A percentile compares a stretch with the other conserved stretches of the same genome.
These are phyloP conservation scores for Lates calcarifer DNA, from an alignment of 2,113 vertebrate genomes.

Conservation along the genomic window DNA sequence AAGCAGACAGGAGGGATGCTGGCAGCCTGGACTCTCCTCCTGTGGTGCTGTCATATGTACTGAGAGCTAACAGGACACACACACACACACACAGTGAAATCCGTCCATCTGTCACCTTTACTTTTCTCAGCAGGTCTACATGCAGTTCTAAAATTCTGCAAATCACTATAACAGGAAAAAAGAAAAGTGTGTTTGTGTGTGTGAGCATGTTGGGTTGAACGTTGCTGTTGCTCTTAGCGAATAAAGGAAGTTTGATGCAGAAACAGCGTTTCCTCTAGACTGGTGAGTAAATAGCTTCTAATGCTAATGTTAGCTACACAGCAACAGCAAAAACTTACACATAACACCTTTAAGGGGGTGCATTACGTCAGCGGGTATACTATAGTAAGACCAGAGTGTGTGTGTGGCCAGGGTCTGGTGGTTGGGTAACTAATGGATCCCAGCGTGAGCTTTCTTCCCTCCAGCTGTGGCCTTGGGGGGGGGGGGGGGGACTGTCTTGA, in stretches of 20 bases:
- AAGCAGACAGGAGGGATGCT: not conserved
- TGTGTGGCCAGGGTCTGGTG: not conserved
- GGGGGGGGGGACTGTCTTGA: not conserved
- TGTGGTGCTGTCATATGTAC: constrained; percentile 39
- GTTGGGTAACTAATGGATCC: constrained; percentile 52
- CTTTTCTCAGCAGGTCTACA: not conserved
- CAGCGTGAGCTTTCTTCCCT: constrained; percentile 16
- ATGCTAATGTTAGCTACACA: too few species aligned
- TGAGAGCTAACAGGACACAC: constrained; percentile 20
- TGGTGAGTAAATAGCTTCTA: too few species aligned
- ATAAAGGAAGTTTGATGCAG: too few species aligned
- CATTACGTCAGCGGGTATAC: too few species aligned
- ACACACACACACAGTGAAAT: constrained; percentile 3
- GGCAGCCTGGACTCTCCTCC: constrained; percentile 16
- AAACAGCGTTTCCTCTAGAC: too few species aligned
- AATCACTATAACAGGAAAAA: not conserved
- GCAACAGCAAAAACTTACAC: too few species aligned
- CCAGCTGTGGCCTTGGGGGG: constrained; percentile 35
- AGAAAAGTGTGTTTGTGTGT: too few species aligned
- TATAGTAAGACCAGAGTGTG: not conserved
- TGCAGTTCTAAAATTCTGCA: not conserved
- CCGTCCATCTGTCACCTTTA: constrained; percentile 38
- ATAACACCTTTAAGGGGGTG: too few species aligned
- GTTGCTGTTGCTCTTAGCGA: too few species aligned
- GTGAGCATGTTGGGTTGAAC: too few species aligned